phyloP scores from a whole-genome alignment of 2,888 invertebrate species.

The Cephus runcator region DNA sequence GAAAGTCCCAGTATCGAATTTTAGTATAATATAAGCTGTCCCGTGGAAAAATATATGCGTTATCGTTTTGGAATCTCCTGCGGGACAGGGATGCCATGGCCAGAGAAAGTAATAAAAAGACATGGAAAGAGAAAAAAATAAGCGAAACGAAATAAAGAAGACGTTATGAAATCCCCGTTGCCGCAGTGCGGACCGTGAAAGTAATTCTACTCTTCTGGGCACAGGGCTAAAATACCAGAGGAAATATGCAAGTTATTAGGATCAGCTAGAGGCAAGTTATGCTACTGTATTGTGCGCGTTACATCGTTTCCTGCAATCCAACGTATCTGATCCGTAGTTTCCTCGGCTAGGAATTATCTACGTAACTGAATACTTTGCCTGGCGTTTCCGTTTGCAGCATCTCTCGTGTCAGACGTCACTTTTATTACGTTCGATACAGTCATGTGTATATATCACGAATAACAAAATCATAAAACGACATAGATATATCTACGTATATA shows the following conservation, averaged over 20 bases:
- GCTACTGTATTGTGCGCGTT: background rate
- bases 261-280: background rate
- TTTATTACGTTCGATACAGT: background rate
- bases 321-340: background rate
- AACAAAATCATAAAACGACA: background rate
- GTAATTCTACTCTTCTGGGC: background rate
- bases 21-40: background rate
- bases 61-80: background rate
- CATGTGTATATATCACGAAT: background rate
- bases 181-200: background rate
- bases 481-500: background rate
- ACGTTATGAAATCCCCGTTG: background rate
- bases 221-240: background rate
- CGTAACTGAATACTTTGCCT: background rate
- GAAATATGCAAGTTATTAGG: conserved; percentile 1
- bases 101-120: background rate
- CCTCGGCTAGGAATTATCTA: background rate
- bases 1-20: too few species aligned
- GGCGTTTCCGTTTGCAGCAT: background rate
- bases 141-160: background rate
- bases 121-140: background rate
- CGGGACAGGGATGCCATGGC: background rate
- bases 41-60: background rate
- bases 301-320: background rate
- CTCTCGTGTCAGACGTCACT: background rate